Conservation (phyloP, 2,113 vertebrate species). For the Coregonus clupeaformis region DNA sequence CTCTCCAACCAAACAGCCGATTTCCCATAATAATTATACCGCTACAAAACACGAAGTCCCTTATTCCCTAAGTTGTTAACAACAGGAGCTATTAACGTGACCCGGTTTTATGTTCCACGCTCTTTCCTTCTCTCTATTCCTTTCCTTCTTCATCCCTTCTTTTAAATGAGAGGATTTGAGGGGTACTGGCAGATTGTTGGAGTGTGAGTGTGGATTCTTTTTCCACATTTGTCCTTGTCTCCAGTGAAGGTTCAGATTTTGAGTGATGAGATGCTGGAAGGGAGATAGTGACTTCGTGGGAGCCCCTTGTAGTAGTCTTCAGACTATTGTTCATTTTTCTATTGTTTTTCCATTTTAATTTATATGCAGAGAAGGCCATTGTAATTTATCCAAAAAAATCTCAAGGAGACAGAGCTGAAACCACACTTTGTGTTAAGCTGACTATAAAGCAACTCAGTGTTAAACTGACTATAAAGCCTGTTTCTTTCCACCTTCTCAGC, state of each 20-base stretch:
- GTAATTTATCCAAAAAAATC: too few species aligned
- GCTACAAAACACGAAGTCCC: slow-evolving; percentile 66
- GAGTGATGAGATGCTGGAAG: too few species aligned
- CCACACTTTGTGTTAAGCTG: too few species aligned
- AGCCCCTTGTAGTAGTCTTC: too few species aligned
- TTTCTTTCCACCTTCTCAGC: slow-evolving; percentile 23
- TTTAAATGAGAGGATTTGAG: not conserved
- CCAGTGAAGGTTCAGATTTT: too few species aligned
- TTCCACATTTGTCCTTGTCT: not conserved
- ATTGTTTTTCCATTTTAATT: too few species aligned
- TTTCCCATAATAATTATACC: slow-evolving; percentile 71
- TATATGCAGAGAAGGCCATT: too few species aligned
- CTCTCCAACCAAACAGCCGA: slow-evolving; percentile 49
- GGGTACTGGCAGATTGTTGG: not conserved
- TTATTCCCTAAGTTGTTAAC: slow-evolving; percentile 73
- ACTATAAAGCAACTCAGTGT: too few species aligned
- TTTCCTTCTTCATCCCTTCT: not conserved
- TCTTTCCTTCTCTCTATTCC: slow-evolving; percentile 42
- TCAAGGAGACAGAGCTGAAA: too few species aligned
- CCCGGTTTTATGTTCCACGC: slow-evolving; percentile 64
- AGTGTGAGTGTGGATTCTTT: not conserved
- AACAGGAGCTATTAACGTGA: slow-evolving; percentile 73
- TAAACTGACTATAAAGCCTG: not conserved
- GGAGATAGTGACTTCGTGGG: too few species aligned
- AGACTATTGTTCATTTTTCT: too few species aligned